Evolutionary conservation across 1,140 invertebrate genomes (phyloP).

Genomic region (Amyelois transitella): DNA sequence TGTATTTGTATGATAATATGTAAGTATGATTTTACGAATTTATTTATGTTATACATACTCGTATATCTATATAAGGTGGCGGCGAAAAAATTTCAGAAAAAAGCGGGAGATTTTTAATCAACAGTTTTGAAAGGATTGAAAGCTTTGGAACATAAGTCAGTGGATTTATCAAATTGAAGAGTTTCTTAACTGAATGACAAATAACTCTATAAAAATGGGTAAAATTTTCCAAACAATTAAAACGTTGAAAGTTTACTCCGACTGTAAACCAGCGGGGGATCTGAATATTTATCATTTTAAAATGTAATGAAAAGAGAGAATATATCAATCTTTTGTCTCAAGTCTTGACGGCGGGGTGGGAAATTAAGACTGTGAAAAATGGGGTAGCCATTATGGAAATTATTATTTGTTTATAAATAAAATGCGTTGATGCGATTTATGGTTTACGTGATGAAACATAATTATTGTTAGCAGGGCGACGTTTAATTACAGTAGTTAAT

Average conservation of each 20-base stretch:
- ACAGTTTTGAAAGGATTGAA: no score
- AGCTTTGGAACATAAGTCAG: no score
- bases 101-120: no score
- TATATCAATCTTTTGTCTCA: constrained; percentile 65
- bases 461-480: neutral
- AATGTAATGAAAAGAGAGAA: constrained; percentile 57
- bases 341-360: constrained; percentile 28
- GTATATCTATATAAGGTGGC: no score
- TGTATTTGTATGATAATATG: no score
- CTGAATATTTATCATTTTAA: constrained; percentile 52
- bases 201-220: constrained; percentile 4
- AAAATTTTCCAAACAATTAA: constrained; percentile 9
- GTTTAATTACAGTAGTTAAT: neutral
- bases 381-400: constrained; percentile 51
- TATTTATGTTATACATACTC: no score
- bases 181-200: no score
- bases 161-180: no score
- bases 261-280: constrained; percentile 17
- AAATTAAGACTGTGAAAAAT: constrained; percentile 60
- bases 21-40: no score
- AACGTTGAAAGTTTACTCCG: neutral
- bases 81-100: no score
- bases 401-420: constrained; percentile 59
- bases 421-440: constrained; percentile 7
- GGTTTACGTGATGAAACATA: neutral